Evolutionary conservation across 2,888 invertebrate species (phyloP), one percentile per base, ranked within the genome.

Genomic region (Omphaloscelis lunosa): DNA sequence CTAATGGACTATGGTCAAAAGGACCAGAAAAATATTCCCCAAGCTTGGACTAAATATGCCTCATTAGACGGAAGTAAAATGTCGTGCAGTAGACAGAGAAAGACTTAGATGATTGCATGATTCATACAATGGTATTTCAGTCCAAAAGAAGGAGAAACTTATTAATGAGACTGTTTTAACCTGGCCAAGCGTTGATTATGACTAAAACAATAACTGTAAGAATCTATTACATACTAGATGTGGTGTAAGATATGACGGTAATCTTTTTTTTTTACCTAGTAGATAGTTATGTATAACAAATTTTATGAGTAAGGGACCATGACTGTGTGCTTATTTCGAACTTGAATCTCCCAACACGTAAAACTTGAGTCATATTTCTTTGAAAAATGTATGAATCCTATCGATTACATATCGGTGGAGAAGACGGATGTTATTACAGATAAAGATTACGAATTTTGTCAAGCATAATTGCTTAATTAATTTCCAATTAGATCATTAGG

Each of bases 301-400:
- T 62, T 66, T 45, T 72, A 48, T 80, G 63, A 51, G 70, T 59
- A 71, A 48, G 17, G 51, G 45, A 62, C 62, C 62, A 72, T 77
- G 79, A 76, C 72, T 72, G 65, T 78, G 45, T 51, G 53, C 34
- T 69, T 67, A 41, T 45, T 48, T 61, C 39, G 65, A 51, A 78
- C 68, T 69, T 77, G 56, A 34, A 78, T 73, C 77, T 75, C 48
- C 65, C 65, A 56, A 75, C 77, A 77, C 72, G 34, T 56, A 68
- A 11, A 45, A 41, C 70, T 71, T 85, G 82, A 80, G 48, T 89
- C 87, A 89, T 74, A 68, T 41, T 89, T 89, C 87, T 77, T 53
- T 73, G 89, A 84, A 89, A 85, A 75, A 78, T 41, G 2, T 77
- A 84, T 89, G 86, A 86, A 74, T 88, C 84, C 61, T 69, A 62